Conservation (phyloP, 2,797 vertebrate genomes). For the Valencia hispanica region DNA sequence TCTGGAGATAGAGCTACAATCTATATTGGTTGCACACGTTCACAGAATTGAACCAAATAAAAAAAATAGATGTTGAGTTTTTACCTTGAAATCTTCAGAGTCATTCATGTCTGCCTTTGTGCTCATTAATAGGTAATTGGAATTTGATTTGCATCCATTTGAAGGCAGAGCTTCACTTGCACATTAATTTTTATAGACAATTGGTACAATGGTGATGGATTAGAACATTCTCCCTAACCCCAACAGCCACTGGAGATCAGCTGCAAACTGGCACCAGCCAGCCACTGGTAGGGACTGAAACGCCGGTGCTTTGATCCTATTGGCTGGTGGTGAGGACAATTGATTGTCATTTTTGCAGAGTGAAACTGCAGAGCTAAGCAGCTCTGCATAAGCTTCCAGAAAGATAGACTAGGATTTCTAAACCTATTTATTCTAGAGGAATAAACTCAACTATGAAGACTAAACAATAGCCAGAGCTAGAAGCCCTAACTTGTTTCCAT, state of each 20-base stretch:
- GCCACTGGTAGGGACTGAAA: conserved; percentile 48
- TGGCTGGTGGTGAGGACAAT: conserved; percentile 64
- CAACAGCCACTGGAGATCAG: conserved; percentile 42
- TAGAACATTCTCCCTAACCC: conserved; percentile 76
- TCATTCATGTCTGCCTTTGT: conserved; percentile 70
- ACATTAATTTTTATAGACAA: conserved; percentile 79
- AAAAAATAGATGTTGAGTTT: conserved; percentile 19
- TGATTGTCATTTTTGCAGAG: conserved; percentile 45
- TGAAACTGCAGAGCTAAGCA: conserved; percentile 72
- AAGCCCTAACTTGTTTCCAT: not conserved
- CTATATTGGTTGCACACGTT: not conserved
- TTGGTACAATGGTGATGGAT: conserved; percentile 75
- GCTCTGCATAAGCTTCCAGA: conserved; percentile 74
- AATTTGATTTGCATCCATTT: conserved; percentile 62
- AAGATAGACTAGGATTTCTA: conserved; percentile 44
- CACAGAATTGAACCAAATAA: conserved; percentile 4
- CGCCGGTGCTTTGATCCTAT: conserved; percentile 52
- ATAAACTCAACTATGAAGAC: conserved; percentile 22
- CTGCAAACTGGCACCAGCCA: conserved; percentile 55
- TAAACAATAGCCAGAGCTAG: conserved; percentile 30
- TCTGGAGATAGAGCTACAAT: not conserved
- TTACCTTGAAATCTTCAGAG: conserved; percentile 76
- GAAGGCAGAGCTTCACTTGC: conserved; percentile 61
- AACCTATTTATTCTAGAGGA: conserved; percentile 58
- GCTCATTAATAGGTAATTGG: conserved; percentile 56